Evolutionary conservation across 23 tunicate genomes (phyloP).

Genomic region (Trididemnum miniatum): DNA sequence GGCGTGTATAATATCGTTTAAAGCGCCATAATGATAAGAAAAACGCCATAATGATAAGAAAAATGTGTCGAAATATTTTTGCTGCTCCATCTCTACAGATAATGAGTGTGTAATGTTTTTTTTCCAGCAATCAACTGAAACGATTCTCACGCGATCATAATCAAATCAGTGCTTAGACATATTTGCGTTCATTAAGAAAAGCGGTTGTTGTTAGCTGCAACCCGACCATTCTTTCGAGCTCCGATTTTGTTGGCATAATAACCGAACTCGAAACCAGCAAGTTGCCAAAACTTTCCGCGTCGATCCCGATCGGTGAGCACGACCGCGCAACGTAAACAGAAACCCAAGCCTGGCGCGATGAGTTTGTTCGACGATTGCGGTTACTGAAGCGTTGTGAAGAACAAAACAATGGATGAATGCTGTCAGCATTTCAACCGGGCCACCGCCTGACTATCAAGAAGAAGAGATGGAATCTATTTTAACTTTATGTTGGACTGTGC

Average conservation of each 20-base stretch:
- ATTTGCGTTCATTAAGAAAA: not conserved
- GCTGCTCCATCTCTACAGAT: not conserved
- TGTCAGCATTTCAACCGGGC: too few relatives aligned
- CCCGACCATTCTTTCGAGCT: not conserved
- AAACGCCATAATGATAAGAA: too few relatives aligned
- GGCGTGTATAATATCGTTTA: too few relatives aligned
- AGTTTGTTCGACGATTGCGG: too few relatives aligned
- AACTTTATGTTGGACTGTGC: too few relatives aligned
- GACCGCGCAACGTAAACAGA: slow-evolving; percentile 42
- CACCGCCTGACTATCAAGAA: too few relatives aligned
- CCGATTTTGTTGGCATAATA: slow-evolving; percentile 54
- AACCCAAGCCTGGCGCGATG: not conserved
- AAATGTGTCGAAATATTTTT: too few relatives aligned
- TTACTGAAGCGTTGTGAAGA: too few relatives aligned
- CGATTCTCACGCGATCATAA: slow-evolving; percentile 4
- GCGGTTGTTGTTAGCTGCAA: not conserved
- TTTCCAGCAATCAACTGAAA: not conserved
- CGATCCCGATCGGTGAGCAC: slow-evolving; percentile 58
- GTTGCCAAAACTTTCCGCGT: slow-evolving; percentile 79
- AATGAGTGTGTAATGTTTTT: not conserved
- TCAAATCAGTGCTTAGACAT: not conserved
- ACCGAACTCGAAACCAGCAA: slow-evolving; percentile 56
- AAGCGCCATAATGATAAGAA: too few relatives aligned
- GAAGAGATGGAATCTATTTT: too few relatives aligned
- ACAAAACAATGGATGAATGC: too few relatives aligned